Evolutionary conservation across 2,888 invertebrate species (phyloP).

Genomic region (Thalpophila matura): DNA sequence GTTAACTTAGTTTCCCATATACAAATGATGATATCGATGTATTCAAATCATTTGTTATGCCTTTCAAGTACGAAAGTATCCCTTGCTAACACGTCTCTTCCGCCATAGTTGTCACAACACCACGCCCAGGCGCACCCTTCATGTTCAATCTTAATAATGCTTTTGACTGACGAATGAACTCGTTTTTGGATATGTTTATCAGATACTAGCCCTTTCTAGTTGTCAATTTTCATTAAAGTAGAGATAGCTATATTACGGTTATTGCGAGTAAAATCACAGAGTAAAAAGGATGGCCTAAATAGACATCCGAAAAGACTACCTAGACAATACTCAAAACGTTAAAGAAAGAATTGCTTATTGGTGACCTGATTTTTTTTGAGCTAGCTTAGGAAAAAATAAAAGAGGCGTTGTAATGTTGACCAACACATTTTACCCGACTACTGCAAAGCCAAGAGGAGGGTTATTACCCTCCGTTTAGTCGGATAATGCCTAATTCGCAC

Average conservation of each 20-base stretch:
- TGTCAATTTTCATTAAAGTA: constrained; percentile 71
- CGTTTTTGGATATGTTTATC: constrained; percentile 66
- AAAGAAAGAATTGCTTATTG: neutral
- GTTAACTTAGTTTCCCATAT: constrained; percentile 5
- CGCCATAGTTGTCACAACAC: constrained; percentile 86
- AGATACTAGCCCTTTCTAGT: constrained; percentile 55
- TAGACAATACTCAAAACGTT: too few species aligned
- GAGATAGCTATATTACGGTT: constrained; percentile 33
- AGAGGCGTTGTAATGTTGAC: neutral
- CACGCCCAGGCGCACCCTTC: constrained; percentile 78
- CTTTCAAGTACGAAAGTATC: constrained; percentile 51
- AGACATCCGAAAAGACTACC: too few species aligned
- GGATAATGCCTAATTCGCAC: too few species aligned
- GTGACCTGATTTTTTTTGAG: neutral
- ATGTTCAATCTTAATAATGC: constrained; percentile 73
- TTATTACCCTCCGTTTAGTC: too few species aligned
- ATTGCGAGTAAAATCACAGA: neutral
- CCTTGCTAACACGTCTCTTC: constrained; percentile 80
- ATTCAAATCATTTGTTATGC: constrained; percentile 33
- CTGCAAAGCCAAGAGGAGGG: too few species aligned
- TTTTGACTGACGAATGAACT: constrained; percentile 73
- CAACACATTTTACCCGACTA: too few species aligned
- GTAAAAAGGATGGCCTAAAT: too few species aligned
- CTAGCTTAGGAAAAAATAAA: neutral
- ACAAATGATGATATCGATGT: constrained; percentile 8